Conservation (phyloP, 2,888 invertebrate species). For the Sepioteuthis lessoniana region DNA sequence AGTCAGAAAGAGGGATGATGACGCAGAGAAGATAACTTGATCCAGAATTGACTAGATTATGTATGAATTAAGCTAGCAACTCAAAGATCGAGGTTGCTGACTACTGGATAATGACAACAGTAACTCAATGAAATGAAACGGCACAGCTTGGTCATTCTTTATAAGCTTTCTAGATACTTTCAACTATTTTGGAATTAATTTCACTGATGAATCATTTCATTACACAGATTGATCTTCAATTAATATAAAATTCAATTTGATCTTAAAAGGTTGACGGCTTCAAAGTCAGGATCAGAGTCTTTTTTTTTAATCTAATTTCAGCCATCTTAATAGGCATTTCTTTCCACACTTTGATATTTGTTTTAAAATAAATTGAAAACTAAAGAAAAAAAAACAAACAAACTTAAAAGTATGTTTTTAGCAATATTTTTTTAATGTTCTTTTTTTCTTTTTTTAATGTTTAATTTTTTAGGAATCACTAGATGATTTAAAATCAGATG, state of each 20-base stretch:
- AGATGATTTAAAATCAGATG: not conserved
- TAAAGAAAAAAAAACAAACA: not conserved
- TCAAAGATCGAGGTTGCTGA: not conserved
- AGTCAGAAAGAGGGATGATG: not conserved
- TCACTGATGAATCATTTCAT: too few species aligned
- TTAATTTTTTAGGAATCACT: not conserved
- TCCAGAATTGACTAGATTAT: not conserved
- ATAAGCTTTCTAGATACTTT: too few species aligned
- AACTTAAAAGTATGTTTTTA: not conserved
- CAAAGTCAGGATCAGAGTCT: not conserved
- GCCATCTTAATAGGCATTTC: not conserved
- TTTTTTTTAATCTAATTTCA: not conserved
- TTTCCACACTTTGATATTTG: not conserved
- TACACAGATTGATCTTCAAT: too few species aligned
- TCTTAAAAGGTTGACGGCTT: too few species aligned
- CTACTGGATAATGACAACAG: not conserved
- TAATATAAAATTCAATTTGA: too few species aligned
- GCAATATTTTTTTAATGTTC: not conserved
- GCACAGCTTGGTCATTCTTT: too few species aligned
- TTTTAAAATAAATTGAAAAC: not conserved
- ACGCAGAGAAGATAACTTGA: not conserved
- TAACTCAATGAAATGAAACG: not conserved
- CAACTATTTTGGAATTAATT: too few species aligned
- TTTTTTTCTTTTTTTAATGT: not conserved
- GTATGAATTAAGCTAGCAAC: not conserved